These are phyloP conservation scores for Melanaphis sacchari DNA, from an alignment of 1,140 invertebrate species.

Conservation along the genomic window DNA sequence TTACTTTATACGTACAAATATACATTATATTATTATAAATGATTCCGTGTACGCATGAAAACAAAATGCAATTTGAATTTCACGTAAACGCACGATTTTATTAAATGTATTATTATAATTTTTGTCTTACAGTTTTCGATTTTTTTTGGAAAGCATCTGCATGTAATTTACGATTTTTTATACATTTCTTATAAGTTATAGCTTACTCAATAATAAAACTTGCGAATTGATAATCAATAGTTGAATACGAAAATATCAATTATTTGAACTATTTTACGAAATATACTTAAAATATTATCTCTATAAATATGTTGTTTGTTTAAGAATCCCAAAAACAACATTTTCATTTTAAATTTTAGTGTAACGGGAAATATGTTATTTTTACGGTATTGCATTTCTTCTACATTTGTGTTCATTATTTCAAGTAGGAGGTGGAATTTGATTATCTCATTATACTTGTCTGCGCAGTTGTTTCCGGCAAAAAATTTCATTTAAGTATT, in stretches of 20 bases:
- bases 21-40: background rate
- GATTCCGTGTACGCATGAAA: background rate
- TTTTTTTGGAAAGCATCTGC: background rate
- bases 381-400: too few species aligned
- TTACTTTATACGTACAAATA: background rate
- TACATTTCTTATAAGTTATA: background rate
- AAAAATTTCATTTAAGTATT: too few species aligned
- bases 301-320: background rate
- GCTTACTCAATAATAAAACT: background rate
- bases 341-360: background rate
- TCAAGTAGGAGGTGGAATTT: too few species aligned
- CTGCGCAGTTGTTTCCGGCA: too few species aligned
- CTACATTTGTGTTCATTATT: too few species aligned
- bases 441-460: too few species aligned
- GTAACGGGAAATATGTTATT: too few species aligned
- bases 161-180: background rate
- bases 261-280: too few species aligned
- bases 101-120: background rate
- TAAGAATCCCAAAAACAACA: background rate
- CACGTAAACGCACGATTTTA: too few species aligned
- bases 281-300: background rate
- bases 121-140: background rate
- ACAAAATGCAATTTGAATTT: too few species aligned
- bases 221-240: background rate
- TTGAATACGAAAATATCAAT: background rate